Evolutionary conservation across 1,140 invertebrate genomes (phyloP).

Genomic region (Cepaea nemoralis): DNA sequence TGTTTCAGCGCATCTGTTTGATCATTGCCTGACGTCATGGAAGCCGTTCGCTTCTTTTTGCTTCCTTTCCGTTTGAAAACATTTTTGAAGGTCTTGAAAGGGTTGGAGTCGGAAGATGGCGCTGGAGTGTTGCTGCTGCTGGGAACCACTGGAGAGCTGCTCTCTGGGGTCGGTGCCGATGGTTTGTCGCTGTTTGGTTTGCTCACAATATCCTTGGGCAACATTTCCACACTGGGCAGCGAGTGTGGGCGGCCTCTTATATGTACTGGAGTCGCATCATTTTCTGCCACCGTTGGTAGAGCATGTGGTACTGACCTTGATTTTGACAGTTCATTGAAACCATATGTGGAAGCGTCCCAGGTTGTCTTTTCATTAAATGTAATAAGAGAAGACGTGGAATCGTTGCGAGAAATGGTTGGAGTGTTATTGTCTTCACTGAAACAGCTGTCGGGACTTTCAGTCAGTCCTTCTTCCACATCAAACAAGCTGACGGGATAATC

Average conservation of each 20-base stretch:
- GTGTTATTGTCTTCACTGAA: conserved; percentile 15
- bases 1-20: conserved; percentile 49
- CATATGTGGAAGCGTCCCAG: background rate
- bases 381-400: conserved; percentile 8
- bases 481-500: conserved; percentile 41
- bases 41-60: conserved; percentile 50
- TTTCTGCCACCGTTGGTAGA: conserved; percentile 34
- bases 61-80: conserved; percentile 57
- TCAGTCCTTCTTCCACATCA: conserved; percentile 37
- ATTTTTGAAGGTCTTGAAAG: conserved; percentile 58
- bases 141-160: background rate
- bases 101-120: conserved; percentile 49
- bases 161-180: background rate
- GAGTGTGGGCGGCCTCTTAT: conserved; percentile 53
- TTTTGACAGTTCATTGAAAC: conserved; percentile 36
- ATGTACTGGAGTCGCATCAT: background rate
- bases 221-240: conserved; percentile 48
- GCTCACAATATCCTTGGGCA: conserved; percentile 18
- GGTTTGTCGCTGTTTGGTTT: background rate
- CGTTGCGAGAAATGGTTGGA: background rate
- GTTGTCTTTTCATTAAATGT: background rate
- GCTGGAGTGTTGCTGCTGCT: background rate
- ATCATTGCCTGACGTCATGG: conserved; percentile 40
- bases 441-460: conserved; percentile 18
- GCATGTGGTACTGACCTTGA: conserved; percentile 34